Conservation (phyloP, 1,140 invertebrate species). For the Danaus plexippus region DNA sequence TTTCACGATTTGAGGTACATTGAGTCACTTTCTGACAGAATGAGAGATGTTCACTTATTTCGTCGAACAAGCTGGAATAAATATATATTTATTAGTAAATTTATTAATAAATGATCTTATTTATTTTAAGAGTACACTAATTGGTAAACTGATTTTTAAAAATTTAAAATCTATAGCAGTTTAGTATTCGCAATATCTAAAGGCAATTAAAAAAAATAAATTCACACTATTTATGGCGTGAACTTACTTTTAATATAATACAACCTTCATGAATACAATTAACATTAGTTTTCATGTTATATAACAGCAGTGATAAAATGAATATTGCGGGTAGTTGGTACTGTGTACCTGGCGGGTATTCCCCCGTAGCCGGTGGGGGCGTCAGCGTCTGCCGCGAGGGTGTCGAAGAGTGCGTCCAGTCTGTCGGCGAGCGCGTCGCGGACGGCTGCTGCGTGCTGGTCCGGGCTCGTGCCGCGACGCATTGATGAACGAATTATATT, state of each 20-base stretch:
- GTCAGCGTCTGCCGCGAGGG: conserved; percentile 48
- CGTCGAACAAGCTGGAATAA: conserved; percentile 74
- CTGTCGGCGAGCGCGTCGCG: conserved; percentile 48
- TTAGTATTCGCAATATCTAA: no score
- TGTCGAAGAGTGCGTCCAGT: conserved; percentile 54
- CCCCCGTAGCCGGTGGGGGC: conserved; percentile 47
- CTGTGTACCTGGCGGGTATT: conserved; percentile 49
- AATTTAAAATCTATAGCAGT: no score
- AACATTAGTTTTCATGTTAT: no score
- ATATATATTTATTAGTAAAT: conserved; percentile 7
- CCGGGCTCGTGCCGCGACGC: conserved; percentile 28
- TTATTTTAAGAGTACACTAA: background rate
- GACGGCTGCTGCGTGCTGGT: conserved; percentile 55
- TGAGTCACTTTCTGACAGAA: conserved; percentile 78
- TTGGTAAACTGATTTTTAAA: background rate
- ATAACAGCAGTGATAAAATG: no score
- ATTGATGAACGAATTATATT: conserved; percentile 61
- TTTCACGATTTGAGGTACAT: conserved; percentile 75
- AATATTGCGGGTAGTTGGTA: background rate
- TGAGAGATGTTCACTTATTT: conserved; percentile 77
- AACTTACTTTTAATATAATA: no score
- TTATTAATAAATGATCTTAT: background rate
- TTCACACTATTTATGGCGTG: no score
- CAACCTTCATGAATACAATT: no score
- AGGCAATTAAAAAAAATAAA: no score